phyloP scores from a whole-genome alignment of 2,113 vertebrate species.

The Sisor rabdophorus region DNA sequence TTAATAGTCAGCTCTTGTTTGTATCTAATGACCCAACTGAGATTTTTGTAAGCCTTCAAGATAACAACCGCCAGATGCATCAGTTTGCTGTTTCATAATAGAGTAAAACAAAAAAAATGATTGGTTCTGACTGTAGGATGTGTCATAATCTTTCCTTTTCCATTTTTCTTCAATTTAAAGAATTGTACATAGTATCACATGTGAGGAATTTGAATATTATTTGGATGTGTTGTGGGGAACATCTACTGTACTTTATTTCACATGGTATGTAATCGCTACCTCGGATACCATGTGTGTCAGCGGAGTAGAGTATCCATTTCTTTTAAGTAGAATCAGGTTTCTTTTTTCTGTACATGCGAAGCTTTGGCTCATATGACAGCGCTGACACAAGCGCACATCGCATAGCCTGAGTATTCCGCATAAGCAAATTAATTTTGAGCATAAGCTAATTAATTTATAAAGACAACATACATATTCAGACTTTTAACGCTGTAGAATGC shows the following conservation, averaged over 20 bases:
- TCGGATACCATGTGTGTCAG: not conserved
- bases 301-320: constrained; percentile 19
- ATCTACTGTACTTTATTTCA: not conserved
- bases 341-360: constrained; percentile 38
- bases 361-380: constrained; percentile 29
- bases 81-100: constrained; percentile 36
- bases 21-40: constrained; percentile 22
- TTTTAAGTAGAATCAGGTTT: constrained; percentile 24
- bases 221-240: not conserved
- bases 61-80: constrained; percentile 30
- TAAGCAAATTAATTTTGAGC: not conserved
- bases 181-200: not conserved
- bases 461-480: not conserved
- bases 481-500: not conserved
- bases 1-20: constrained; percentile 9
- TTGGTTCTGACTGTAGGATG: constrained; percentile 4
- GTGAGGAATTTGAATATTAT: constrained; percentile 1
- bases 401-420: not conserved
- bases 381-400: not conserved
- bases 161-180: not conserved
- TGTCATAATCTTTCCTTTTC: not conserved
- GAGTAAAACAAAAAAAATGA: constrained; percentile 32
- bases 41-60: constrained; percentile 18
- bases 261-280: not conserved
- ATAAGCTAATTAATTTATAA: not conserved